Conservation (phyloP, 2,888 invertebrate species). For the Macroteleia sp. region DNA sequence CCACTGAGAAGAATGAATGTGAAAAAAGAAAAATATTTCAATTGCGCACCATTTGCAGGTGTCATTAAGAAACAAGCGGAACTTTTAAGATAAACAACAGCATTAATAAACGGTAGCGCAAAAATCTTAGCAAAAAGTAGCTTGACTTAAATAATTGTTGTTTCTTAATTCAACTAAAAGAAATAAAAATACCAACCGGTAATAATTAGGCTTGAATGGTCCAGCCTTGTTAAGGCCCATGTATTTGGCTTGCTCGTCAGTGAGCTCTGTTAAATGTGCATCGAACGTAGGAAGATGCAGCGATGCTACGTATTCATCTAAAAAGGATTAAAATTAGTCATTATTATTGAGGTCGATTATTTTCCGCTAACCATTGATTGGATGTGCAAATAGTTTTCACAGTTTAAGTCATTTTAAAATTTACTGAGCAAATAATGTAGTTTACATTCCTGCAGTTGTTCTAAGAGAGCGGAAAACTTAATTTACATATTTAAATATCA, state of each 20-base stretch:
- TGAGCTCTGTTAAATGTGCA: constrained; percentile 97
- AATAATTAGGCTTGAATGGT: constrained; percentile 99
- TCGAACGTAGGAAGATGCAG: constrained; percentile 98
- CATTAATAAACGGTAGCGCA: constrained; percentile 24
- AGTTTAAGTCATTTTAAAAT: no score
- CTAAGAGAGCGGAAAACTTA: no score
- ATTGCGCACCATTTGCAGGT: constrained; percentile 42
- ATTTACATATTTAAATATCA: no score
- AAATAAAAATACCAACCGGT: constrained; percentile 87
- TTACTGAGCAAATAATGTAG: no score
- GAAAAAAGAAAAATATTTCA: constrained; percentile 57
- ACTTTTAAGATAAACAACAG: constrained; percentile 31
- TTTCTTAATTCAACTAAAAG: background rate
- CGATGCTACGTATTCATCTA: constrained; percentile 98
- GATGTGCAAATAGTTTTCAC: no score
- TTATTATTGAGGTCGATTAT: no score
- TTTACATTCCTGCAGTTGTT: no score
- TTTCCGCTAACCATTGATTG: no score
- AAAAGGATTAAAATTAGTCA: no score
- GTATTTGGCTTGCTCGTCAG: constrained; percentile 98
- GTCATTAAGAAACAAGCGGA: constrained; percentile 42
- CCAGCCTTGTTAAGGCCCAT: constrained; percentile 98
- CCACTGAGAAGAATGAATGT: constrained; percentile 62
- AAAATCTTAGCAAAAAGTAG: constrained; percentile 31
- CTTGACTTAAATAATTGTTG: no score